Evolutionary conservation across 2,888 invertebrate genomes (phyloP).

Genomic region (Proisotoma minuta): DNA sequence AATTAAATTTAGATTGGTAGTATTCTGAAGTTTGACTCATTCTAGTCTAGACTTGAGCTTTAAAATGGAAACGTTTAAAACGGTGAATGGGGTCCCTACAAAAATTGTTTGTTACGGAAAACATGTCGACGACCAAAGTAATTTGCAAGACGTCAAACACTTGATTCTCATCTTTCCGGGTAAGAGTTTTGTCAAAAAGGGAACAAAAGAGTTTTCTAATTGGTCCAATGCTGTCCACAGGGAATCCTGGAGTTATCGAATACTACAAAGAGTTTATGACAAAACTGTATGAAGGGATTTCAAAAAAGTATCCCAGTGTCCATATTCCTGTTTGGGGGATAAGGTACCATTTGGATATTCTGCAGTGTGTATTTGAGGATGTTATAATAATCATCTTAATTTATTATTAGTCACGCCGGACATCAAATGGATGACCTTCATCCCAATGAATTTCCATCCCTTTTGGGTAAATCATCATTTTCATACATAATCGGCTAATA

Average conservation of each 20-base stretch:
- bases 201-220: background rate
- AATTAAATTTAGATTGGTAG: no score
- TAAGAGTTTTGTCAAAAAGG: constrained; percentile 37
- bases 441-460: background rate
- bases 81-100: constrained; percentile 65
- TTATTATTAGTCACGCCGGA: constrained; percentile 78
- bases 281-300: constrained; percentile 59
- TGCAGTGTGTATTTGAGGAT: no score
- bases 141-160: constrained; percentile 57
- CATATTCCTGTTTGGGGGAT: constrained; percentile 71
- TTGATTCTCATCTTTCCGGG: constrained; percentile 71
- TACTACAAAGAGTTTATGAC: constrained; percentile 74
- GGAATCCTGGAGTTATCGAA: constrained; percentile 80
- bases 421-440: constrained; percentile 57
- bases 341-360: no score
- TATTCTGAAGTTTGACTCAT: no score
- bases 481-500: background rate
- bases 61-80: constrained; percentile 35
- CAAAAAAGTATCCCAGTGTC: constrained; percentile 48
- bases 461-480: background rate
- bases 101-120: constrained; percentile 68
- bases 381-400: no score
- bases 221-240: constrained; percentile 48
- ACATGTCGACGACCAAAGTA: constrained; percentile 61
- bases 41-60: no score